Evolutionary conservation across 2,888 invertebrate species (phyloP).

Genomic region (Glyphotaelius pellucidus): DNA sequence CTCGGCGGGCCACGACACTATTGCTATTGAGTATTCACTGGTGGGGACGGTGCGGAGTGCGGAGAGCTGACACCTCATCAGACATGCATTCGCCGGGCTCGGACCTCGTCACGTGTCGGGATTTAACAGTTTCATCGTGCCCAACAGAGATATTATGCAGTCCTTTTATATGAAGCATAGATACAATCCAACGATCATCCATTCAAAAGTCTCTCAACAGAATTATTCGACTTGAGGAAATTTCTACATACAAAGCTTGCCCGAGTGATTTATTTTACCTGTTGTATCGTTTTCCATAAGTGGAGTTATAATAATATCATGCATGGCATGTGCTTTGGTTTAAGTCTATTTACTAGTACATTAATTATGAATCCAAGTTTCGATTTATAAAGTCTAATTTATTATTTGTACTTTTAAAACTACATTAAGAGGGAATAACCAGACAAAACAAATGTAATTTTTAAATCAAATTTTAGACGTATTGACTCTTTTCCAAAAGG

Average conservation of each 20-base stretch:
- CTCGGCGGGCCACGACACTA: not conserved
- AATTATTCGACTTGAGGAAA: not conserved
- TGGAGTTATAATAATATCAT: too few relatives aligned
- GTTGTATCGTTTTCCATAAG: too few relatives aligned
- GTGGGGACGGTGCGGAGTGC: not conserved
- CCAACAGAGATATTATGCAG: not conserved
- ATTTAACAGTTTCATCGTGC: not conserved
- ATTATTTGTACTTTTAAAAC: too few relatives aligned
- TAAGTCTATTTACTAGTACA: too few relatives aligned
- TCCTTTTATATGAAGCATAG: not conserved
- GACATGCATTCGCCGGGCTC: constrained; percentile 31
- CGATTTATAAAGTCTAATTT: too few relatives aligned
- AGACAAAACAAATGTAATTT: too few relatives aligned
- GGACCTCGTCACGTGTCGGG: not conserved
- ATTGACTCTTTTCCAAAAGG: too few relatives aligned
- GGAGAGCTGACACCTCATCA: constrained; percentile 22
- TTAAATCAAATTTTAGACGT: too few relatives aligned
- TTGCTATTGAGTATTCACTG: not conserved
- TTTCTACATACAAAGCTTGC: not conserved
- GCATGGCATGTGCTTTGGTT: too few relatives aligned
- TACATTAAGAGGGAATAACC: too few relatives aligned
- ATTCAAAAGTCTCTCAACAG: not conserved
- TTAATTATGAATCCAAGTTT: too few relatives aligned
- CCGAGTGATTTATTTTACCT: too few relatives aligned
- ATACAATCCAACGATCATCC: not conserved